Percentiles rank a stretch among this genome's conserved stretches.
Evolutionary conservation across 2,113 vertebrate species (phyloP).

Genomic region (Glaucidium brasilianum): DNA sequence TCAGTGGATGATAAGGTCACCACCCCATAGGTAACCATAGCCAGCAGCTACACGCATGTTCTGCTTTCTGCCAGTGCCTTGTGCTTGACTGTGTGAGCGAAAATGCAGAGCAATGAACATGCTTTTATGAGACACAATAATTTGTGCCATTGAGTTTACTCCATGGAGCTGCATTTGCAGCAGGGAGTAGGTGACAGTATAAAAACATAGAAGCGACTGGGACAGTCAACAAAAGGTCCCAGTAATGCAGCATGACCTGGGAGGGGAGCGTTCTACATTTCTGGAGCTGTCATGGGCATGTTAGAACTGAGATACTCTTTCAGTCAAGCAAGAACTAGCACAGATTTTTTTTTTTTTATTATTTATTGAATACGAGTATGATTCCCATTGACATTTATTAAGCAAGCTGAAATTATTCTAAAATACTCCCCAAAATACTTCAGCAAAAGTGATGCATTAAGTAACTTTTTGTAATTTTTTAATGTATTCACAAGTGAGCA

Average conservation of each 20-base stretch:
- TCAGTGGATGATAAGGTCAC: not conserved
- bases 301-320: not conserved
- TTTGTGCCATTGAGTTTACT: not conserved
- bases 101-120: rapidly evolving
- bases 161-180: not conserved
- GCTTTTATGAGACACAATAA: not conserved
- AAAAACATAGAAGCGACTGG: not conserved
- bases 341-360: not conserved
- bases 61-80: not conserved
- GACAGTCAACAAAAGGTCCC: not conserved
- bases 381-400: not conserved
- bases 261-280: not conserved
- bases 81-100: not conserved
- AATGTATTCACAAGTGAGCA: not conserved
- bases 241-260: not conserved
- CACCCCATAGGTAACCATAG: not conserved
- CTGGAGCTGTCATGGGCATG: not conserved
- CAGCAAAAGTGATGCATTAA: not conserved
- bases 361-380: not conserved
- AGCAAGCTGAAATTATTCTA: not conserved
- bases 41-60: rapidly evolving
- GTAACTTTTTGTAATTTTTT: not conserved
- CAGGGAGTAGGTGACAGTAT: not conserved
- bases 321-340: not conserved
- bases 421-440: not conserved